Base-by-base conservation (phyloP, 2,888 invertebrate species). In the Sericinus montela region DNA sequence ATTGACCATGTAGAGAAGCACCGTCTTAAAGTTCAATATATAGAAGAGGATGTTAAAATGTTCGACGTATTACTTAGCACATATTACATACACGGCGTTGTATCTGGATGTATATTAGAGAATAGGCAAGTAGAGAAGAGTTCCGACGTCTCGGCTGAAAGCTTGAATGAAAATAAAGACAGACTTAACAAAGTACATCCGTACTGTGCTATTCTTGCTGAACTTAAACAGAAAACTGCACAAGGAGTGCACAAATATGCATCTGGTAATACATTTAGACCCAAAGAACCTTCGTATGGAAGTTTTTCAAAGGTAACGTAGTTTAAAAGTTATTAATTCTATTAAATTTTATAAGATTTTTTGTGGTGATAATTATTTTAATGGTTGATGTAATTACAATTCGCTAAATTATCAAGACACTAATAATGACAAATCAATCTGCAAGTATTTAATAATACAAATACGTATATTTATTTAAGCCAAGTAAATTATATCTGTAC, bases 1-100 rank as follows among this genome's bases (percentile, higher is more conserved):
- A 93, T 97, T 4, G 98, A 98, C 86, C 97, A 97, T 0, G 92
- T 95, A 0, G 92, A 94, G 50, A 96, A 96, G 75, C 91, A 93
- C 56, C 87, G 91, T 0, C 74, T 97, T 0, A 95, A 95, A 78
- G 89, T 93, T 8, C 75, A 91, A 37, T 94, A 96, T 58, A 83
- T 92, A 10, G 75, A 89, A 16, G 92, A 95, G 60, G 94, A 96
- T 71, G 91, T 95, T 1, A 70, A 76, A 14, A 91, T 91, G 63
- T 89, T 93, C 29, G 80, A 90, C 9, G 81, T 80, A 8, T 72
- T 93, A 39, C 77, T 91, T 7, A 84, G 90, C 8, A 84, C 90
- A 13, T 93, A 93, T 55, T 90, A 91, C 51, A 75, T 91, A 41
- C 90, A 92, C 8, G 82, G 84, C 0, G 63, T 88, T 0, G 66